Percentiles rank a stretch among this genome's conserved stretches.
Evolutionary conservation across 2,797 vertebrate genomes (phyloP).

Genomic region (Caiman crocodilus): DNA sequence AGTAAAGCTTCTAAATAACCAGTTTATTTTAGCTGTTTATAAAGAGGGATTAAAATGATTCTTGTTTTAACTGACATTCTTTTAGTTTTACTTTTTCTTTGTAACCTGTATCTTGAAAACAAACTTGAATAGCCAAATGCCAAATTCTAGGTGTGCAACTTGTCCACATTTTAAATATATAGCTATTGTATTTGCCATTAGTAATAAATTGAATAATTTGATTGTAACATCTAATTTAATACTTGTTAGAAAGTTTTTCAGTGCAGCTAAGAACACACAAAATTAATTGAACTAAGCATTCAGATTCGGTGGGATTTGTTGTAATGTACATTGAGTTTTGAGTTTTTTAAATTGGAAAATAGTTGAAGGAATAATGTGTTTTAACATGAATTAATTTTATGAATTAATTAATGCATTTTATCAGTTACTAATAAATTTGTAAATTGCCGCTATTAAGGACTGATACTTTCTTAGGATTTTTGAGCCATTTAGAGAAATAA

Average conservation of each 20-base stretch:
- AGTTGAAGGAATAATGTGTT: background rate
- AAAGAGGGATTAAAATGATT: background rate
- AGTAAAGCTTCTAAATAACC: background rate
- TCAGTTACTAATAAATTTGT: background rate
- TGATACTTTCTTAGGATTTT: background rate
- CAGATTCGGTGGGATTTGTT: background rate
- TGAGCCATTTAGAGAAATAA: background rate
- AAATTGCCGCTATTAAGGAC: background rate
- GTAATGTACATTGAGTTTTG: background rate
- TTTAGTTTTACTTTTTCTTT: background rate
- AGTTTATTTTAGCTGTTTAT: background rate
- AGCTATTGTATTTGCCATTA: background rate
- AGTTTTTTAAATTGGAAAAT: background rate
- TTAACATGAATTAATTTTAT: no score
- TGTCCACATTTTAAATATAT: background rate
- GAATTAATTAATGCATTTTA: background rate
- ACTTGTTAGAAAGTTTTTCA: background rate
- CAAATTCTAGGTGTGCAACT: rapidly evolving
- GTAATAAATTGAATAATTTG: conserved; percentile 6
- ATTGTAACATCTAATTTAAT: conserved; percentile 4
- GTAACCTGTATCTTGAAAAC: background rate
- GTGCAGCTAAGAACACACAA: background rate
- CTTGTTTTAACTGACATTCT: background rate
- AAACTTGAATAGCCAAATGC: background rate
- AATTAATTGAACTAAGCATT: background rate